A percentile compares a stretch with the other conserved stretches of the same genome.
phyloP scores from a whole-genome alignment of 2,797 vertebrate species.

The Erpetoichthys calabaricus region DNA sequence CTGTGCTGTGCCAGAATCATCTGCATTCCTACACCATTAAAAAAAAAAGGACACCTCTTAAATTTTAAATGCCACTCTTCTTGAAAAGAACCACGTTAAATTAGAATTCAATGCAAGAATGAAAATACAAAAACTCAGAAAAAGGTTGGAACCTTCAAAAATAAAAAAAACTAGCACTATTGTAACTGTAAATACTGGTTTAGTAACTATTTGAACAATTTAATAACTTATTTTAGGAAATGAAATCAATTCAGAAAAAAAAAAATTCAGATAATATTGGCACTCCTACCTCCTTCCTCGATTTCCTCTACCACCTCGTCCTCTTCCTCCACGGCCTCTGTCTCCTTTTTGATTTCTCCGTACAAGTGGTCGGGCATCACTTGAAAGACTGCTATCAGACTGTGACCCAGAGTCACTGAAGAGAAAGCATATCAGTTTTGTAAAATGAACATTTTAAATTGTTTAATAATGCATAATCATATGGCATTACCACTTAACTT shows the following conservation, averaged over 20 bases:
- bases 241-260: no score
- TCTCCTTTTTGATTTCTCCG: slow-evolving; percentile 67
- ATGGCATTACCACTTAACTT: no score
- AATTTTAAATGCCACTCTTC: neutral
- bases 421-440: neutral
- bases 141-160: no score
- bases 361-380: slow-evolving; percentile 56
- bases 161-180: no score
- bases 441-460: no score
- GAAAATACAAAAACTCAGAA: no score
- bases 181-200: no score
- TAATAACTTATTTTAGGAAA: no score
- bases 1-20: slow-evolving; percentile 32
- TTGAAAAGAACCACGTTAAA: slow-evolving; percentile 14
- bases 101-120: no score
- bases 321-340: slow-evolving; percentile 68
- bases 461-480: no score
- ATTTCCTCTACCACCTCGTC: slow-evolving; percentile 66
- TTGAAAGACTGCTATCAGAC: slow-evolving; percentile 73
- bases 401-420: slow-evolving; percentile 72
- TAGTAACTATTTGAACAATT: no score
- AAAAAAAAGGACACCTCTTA: neutral
- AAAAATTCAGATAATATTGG: neutral
- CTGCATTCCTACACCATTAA: slow-evolving; percentile 38
- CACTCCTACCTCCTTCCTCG: slow-evolving; percentile 36